Evolutionary conservation across 2,797 vertebrate species (phyloP), one percentile per base, ranked within the genome.

Genomic region (Agapornis canus): DNA sequence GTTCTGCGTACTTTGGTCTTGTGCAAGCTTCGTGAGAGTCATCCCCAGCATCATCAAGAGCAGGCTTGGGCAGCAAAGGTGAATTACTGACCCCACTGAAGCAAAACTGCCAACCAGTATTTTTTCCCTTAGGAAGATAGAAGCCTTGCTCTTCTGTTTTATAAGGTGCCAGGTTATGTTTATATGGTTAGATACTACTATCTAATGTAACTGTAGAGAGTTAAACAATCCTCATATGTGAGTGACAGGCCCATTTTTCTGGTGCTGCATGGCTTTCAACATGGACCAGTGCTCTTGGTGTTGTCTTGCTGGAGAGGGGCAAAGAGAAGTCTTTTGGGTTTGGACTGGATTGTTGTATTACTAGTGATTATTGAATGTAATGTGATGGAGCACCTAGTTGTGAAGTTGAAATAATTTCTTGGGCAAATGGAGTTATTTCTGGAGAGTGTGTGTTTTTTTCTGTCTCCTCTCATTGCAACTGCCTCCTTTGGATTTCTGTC

Each of bases 201-300:
- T 56, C 20, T 32, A 22, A 22, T 22, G 9, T 32, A 56, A 32
- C n/a, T 32, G n/a, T 23, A 1, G 56, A 25, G 65, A 78, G n/a
- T 45, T 29, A 57, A 80, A 35, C 22, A 69, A 3, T 49, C 57
- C 10, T 17, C 25, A 14, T 23, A 37, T 17, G 31, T 42, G 78
- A 42, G 54, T 40, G 54, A 40, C 52, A 84, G 32, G 37, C 16
- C 19, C 3, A 1, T 85, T 82, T 81, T 35, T 42, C 13, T 14
- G 4, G 43, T 31, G 16, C 48, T 26, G 14, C 14, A 3, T 66
- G 64, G 59, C 39, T 65, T 52, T 61, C 13, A 9, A 51, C 8
- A 10, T 11, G 13, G 45, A 31, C 35, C 40, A n/a, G 6, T 0
- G 4, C 54, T 63, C 8, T 2, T 13, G 40, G 6, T 49, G 32